These are phyloP conservation scores for Brachionus rotundiformis DNA, from an alignment of 1,140 invertebrate genomes.

Conservation along the genomic window DNA sequence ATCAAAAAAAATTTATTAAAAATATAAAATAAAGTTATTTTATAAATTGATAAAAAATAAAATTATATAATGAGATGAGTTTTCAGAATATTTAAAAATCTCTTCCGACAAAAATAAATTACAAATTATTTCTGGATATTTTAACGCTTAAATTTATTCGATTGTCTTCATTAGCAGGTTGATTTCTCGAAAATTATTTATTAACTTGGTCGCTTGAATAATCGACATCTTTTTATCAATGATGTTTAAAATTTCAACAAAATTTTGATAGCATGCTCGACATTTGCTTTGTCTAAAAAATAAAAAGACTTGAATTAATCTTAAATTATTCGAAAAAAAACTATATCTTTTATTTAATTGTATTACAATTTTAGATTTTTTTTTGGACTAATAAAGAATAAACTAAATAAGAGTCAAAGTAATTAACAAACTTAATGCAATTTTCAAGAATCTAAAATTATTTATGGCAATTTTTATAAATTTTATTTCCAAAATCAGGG, in stretches of 20 bases:
- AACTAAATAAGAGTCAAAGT: too few relatives aligned
- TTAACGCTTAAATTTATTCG: background rate
- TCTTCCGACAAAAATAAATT: slow-evolving; percentile 1
- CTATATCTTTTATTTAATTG: background rate
- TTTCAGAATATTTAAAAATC: background rate
- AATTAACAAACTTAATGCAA: too few relatives aligned
- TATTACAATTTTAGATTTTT: too few relatives aligned
- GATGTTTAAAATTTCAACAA: slow-evolving; percentile 1
- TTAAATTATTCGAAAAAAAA: background rate
- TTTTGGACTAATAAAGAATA: too few relatives aligned
- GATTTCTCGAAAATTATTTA: slow-evolving; percentile 51
- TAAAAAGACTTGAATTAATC: background rate
- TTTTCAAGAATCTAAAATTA: too few relatives aligned
- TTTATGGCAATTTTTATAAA: too few relatives aligned
- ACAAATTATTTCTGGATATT: slow-evolving; percentile 3
- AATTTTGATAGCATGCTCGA: slow-evolving; percentile 25
- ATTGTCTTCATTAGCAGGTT: slow-evolving; percentile 51
- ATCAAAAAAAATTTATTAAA: background rate
- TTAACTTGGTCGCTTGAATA: slow-evolving; percentile 22
- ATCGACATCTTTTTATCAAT: slow-evolving; percentile 39
- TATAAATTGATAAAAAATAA: slow-evolving; percentile 18
- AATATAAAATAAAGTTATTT: slow-evolving; percentile 22
- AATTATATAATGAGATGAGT: background rate
- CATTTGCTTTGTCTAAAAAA: slow-evolving; percentile 45
- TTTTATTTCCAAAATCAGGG: too few relatives aligned